Base-by-base conservation (phyloP, 1,140 invertebrate species). In the Calephelis nemesis region DNA sequence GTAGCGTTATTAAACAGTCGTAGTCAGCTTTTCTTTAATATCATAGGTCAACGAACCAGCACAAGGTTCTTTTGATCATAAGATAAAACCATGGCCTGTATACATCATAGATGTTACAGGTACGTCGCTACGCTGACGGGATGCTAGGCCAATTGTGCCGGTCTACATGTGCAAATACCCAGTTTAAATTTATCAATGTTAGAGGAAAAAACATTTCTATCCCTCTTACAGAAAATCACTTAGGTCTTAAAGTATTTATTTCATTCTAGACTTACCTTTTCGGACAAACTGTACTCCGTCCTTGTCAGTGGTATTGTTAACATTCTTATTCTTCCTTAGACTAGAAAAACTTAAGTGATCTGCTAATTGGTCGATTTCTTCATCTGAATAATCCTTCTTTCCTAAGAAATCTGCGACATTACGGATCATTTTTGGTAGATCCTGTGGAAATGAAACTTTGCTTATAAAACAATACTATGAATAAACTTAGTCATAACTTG, bases 251-350 rank as follows among this genome's bases (percentile, higher is more conserved):
- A n/a, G 54, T 11, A 64, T 40, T 49, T 62, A 40, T 49, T 40
- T 47, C 60, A 42, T 49, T 49, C n/a, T 45, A 7, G 8, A 7
- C 42, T 40, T 70, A 89, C 88, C 88, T 85, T 90, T 91, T 74
- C 88, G 73, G 3, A 91, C 73, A 62, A 91, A 91, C 68, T 91
- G 84, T 10, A 88, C 74, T 7, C 79, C 81, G 1, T 67, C 62
- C 5, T 81, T 75, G 7, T 72, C 73, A 85, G 77, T 74, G 92
- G 93, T 83, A 67, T 95, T 94, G 82, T 97, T 97, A 0, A 96
- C 95, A 67, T 94, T 92, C n/a, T 93, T 93, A 81, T 97, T 97
- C 5, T 93, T 91, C 74, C 94, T 94, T 93, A 97, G 95, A 49
- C 85, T 95, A 45, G 95, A 93, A 77, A 96, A 94, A 84, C 94